A percentile compares a stretch with the other conserved stretches of the same genome.
Conservation (phyloP, 2,888 invertebrate species). For the Athripsodes cinereus region DNA sequence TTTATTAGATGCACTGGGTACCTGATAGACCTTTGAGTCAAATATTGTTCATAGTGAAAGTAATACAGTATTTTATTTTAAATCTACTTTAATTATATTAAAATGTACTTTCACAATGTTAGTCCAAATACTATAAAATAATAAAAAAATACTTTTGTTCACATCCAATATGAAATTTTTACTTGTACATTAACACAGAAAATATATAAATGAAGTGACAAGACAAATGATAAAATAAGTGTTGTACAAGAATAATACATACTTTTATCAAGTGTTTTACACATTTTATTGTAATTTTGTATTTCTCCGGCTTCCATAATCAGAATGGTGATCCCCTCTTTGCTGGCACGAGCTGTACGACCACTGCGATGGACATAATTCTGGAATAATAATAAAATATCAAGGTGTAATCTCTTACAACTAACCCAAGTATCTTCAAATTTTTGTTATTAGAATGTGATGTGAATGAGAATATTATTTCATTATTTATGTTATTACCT, state of each 20-base stretch:
- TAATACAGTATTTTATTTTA: no score
- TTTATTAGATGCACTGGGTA: no score
- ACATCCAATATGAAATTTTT: neutral
- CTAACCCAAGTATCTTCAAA: no score
- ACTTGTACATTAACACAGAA: neutral
- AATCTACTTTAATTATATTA: no score
- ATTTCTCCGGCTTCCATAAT: conserved; percentile 87
- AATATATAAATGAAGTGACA: no score
- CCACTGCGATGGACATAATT: conserved; percentile 96
- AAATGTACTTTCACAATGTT: neutral
- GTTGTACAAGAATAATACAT: conserved; percentile 37
- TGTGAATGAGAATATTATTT: no score
- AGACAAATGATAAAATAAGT: no score
- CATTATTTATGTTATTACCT: no score
- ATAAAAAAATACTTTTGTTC: neutral
- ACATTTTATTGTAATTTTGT: conserved; percentile 70
- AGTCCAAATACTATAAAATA: neutral
- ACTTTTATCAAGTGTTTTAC: conserved; percentile 81
- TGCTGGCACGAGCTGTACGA: conserved; percentile 85
- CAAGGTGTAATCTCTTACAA: no score
- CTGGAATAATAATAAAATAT: conserved; percentile 39
- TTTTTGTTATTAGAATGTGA: no score
- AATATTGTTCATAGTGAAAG: no score
- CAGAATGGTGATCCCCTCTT: conserved; percentile 85
- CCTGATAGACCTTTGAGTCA: no score